Evolutionary conservation across 2,888 invertebrate genomes (phyloP).

Genomic region (Amphipoea lucens): DNA sequence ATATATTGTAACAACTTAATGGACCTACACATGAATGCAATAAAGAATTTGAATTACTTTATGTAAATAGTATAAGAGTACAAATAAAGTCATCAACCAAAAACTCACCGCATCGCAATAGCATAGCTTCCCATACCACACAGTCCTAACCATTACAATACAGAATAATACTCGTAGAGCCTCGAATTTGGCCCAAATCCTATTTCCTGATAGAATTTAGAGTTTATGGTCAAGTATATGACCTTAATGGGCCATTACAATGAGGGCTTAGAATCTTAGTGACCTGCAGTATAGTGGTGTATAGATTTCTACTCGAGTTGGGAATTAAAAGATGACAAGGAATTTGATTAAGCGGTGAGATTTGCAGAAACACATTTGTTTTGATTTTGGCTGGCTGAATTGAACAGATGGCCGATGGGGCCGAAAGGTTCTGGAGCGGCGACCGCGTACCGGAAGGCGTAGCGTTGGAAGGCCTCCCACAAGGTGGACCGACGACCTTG

Average conservation of each 20-base stretch:
- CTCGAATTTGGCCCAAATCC: conserved; percentile 67
- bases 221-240: conserved; percentile 68
- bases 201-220: conserved; percentile 72
- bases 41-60: too few species aligned
- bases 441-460: too few species aligned
- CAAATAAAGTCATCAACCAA: neutral
- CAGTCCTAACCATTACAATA: conserved; percentile 12
- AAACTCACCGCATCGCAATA: neutral
- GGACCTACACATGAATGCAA: too few species aligned
- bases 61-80: too few species aligned
- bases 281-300: neutral
- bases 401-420: too few species aligned
- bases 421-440: too few species aligned
- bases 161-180: conserved; percentile 21
- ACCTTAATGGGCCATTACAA: conserved; percentile 67
- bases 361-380: neutral
- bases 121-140: conserved; percentile 9
- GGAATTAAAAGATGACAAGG: conserved; percentile 9
- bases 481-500: too few species aligned
- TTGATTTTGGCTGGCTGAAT: too few species aligned
- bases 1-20: too few species aligned
- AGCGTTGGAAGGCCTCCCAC: too few species aligned
- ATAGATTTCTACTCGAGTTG: neutral
- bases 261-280: conserved; percentile 48
- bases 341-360: neutral